Percentiles rank a stretch among this genome's conserved stretches.
These are phyloP conservation scores for Nephrotoma flavescens DNA, from an alignment of 2,888 invertebrate genomes.

Conservation along the genomic window DNA sequence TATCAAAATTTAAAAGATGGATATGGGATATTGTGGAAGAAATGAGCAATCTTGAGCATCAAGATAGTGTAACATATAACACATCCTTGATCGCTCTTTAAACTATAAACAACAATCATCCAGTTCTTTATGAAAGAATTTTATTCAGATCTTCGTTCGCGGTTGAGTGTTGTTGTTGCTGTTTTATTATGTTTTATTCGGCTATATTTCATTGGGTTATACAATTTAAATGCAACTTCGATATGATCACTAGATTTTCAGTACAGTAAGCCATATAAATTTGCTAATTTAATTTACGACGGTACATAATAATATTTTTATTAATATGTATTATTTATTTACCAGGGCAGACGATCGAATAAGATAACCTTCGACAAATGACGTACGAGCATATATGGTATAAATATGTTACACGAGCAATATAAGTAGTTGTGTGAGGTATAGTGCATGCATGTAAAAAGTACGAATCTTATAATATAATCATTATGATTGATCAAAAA, in stretches of 20 bases:
- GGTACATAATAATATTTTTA: too few species aligned
- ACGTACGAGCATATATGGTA: too few species aligned
- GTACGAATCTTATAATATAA: too few species aligned
- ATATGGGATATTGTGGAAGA: conserved; percentile 98
- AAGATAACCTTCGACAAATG: too few species aligned
- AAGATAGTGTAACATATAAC: conserved; percentile 61
- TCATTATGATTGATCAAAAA: too few species aligned
- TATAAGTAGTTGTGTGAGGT: too few species aligned
- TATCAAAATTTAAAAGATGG: conserved; percentile 92
- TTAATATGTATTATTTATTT: too few species aligned
- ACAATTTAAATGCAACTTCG: background rate
- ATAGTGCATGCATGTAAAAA: too few species aligned
- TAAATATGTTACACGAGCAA: too few species aligned
- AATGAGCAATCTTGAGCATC: conserved; percentile 90
- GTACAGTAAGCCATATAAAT: background rate
- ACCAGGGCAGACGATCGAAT: too few species aligned
- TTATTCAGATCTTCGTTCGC: background rate
- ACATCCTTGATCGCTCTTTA: conserved; percentile 1
- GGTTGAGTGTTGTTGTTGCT: background rate
- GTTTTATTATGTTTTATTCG: background rate
- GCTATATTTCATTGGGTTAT: background rate
- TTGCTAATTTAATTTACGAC: background rate
- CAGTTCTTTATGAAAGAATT: background rate
- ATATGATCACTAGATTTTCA: background rate
- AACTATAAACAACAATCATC: conserved; percentile 5